Evolutionary conservation across 2,113 vertebrate species (phyloP).

Genomic region (Oncorhynchus masou): DNA sequence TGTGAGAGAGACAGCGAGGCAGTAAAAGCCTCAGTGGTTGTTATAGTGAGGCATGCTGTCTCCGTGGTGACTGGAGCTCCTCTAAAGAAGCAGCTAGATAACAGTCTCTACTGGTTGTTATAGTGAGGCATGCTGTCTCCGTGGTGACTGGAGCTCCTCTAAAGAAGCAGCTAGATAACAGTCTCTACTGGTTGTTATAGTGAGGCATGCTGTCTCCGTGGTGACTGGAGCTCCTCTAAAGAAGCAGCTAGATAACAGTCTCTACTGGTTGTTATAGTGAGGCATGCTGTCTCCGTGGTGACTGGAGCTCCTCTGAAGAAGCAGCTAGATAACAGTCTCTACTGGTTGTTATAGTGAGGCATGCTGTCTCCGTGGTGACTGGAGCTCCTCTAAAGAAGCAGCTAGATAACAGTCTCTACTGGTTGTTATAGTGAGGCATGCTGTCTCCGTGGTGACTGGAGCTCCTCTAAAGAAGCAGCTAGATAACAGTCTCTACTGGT

Average conservation of each 20-base stretch:
- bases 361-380: conserved; percentile 54
- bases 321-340: neutral
- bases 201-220: conserved; percentile 62
- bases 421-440: conserved; percentile 68
- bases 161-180: conserved; percentile 12
- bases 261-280: conserved; percentile 66
- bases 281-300: conserved; percentile 61
- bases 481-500: conserved; percentile 36
- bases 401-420: neutral
- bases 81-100: conserved; percentile 18
- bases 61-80: conserved; percentile 37
- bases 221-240: conserved; percentile 32
- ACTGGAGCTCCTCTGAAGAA: conserved; percentile 25
- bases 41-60: conserved; percentile 66
- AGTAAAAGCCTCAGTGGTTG: conserved; percentile 44
- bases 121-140: conserved; percentile 63
- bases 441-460: conserved; percentile 47
- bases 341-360: conserved; percentile 68
- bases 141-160: conserved; percentile 33
- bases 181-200: conserved; percentile 65
- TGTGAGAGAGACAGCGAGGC: neutral
- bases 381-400: conserved; percentile 19
- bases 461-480: conserved; percentile 18
- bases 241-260: neutral
- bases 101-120: conserved; percentile 40